A percentile compares a stretch with the other conserved stretches of the same genome.
Conservation (phyloP, 1,140 invertebrate species). For the Diabrotica virgifera region DNA sequence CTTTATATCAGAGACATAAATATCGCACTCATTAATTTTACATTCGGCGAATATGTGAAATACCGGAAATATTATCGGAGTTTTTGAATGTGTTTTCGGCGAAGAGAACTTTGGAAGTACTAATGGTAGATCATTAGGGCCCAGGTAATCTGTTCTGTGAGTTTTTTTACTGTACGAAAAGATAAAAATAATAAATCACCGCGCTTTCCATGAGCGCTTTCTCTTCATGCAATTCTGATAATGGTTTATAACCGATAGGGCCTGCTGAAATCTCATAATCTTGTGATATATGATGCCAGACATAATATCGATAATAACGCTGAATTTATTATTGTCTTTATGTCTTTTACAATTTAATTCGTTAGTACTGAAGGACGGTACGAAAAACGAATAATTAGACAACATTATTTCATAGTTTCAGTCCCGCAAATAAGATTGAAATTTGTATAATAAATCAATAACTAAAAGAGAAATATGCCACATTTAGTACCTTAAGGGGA, state of each 20-base stretch:
- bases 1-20: neutral
- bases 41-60: conserved; percentile 18
- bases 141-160: conserved; percentile 36
- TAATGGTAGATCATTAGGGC: conserved; percentile 39
- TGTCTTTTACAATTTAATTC: neutral
- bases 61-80: conserved; percentile 12
- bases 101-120: conserved; percentile 15
- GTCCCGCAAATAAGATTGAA: too few relatives aligned
- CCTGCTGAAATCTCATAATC: conserved; percentile 2
- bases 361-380: too few relatives aligned
- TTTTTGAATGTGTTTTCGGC: conserved; percentile 18
- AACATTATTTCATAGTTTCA: too few relatives aligned
- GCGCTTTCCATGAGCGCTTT: conserved; percentile 23
- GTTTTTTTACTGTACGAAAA: conserved; percentile 30
- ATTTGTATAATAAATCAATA: too few relatives aligned
- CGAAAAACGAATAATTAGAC: too few relatives aligned
- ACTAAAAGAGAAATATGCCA: too few relatives aligned
- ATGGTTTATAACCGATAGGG: conserved; percentile 19
- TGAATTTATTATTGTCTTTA: neutral
- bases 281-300: conserved; percentile 2
- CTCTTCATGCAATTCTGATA: conserved; percentile 35
- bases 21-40: conserved; percentile 7
- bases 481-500: too few relatives aligned
- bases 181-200: conserved; percentile 41
- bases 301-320: neutral